phyloP scores from a whole-genome alignment of 2,888 invertebrate species.

The Atethmia centrago region DNA sequence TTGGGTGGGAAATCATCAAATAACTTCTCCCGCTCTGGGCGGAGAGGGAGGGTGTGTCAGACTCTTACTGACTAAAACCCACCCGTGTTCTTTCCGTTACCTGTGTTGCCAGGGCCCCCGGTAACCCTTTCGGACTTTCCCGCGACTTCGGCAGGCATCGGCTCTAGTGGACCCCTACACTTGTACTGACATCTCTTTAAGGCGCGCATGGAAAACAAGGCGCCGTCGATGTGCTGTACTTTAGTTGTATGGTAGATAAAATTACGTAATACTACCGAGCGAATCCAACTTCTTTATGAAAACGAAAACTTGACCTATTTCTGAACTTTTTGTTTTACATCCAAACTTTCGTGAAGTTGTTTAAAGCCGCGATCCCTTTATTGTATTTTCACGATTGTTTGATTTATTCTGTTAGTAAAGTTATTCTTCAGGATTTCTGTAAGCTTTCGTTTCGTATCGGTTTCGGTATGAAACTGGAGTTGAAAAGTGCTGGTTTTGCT shows the following conservation, averaged over 20 bases:
- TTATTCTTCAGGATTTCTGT: constrained; percentile 21
- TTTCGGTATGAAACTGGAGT: constrained; percentile 17
- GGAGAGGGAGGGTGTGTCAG: too few relatives aligned
- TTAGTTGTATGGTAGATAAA: not conserved
- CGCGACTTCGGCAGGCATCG: too few relatives aligned
- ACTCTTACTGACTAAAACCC: too few relatives aligned
- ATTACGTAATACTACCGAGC: not conserved
- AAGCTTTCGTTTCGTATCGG: constrained; percentile 14
- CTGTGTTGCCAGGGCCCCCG: too few relatives aligned
- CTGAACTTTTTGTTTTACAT: constrained; percentile 19
- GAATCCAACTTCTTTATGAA: not conserved
- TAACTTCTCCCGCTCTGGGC: too few relatives aligned
- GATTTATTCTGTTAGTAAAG: constrained; percentile 43
- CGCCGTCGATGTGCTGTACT: too few relatives aligned
- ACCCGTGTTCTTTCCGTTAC: too few relatives aligned
- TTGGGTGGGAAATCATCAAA: too few relatives aligned
- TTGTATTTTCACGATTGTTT: constrained; percentile 42
- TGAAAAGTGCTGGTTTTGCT: constrained; percentile 20
- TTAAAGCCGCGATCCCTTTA: constrained; percentile 39
- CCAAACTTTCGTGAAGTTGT: constrained; percentile 30
- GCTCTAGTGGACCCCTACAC: too few relatives aligned
- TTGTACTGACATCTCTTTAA: too few relatives aligned
- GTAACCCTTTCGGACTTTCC: too few relatives aligned
- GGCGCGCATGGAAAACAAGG: too few relatives aligned
- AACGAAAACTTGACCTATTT: constrained; percentile 34